These are phyloP conservation scores for Cheiracanthium punctorium DNA, from an alignment of 2,888 invertebrate genomes.

Conservation along the genomic window DNA sequence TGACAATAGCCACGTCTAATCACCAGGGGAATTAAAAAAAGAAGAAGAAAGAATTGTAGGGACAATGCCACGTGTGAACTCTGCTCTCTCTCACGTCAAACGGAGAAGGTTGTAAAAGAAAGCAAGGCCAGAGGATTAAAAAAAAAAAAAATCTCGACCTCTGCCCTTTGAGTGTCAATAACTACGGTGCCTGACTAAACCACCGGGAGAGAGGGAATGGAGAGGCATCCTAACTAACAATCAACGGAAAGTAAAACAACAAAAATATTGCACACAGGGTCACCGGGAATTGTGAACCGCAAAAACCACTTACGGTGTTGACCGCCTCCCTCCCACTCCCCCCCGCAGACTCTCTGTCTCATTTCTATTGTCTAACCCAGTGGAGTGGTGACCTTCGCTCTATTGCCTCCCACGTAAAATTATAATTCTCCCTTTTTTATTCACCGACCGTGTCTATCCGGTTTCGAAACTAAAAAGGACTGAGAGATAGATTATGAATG, in stretches of 20 bases:
- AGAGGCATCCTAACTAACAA: conserved; percentile 15
- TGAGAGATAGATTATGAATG: neutral
- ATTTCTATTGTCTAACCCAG: conserved; percentile 50
- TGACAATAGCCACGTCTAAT: neutral
- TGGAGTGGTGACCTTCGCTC: conserved; percentile 26
- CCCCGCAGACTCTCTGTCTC: no score
- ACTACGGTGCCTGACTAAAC: neutral
- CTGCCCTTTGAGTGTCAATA: neutral
- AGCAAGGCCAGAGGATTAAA: no score
- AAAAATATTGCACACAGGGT: conserved; percentile 34
- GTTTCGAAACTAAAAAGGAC: neutral
- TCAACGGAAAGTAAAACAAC: conserved; percentile 12
- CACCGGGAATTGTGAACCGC: conserved; percentile 55
- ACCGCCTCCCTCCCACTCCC: conserved; percentile 29
- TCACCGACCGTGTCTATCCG: neutral
- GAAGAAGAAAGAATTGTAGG: conserved; percentile 24
- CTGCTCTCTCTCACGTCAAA: conserved; percentile 27
- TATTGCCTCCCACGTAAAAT: conserved; percentile 3
- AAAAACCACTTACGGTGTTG: conserved; percentile 60
- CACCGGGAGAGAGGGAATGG: conserved; percentile 9
- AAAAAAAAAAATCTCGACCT: neutral
- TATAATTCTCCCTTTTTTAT: neutral
- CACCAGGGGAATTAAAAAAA: neutral
- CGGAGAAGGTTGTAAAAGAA: neutral
- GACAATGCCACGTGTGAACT: conserved; percentile 59